These are phyloP conservation scores for Psylliodes chrysocephalus DNA, from an alignment of 2,888 invertebrate species.

Conservation along the genomic window DNA sequence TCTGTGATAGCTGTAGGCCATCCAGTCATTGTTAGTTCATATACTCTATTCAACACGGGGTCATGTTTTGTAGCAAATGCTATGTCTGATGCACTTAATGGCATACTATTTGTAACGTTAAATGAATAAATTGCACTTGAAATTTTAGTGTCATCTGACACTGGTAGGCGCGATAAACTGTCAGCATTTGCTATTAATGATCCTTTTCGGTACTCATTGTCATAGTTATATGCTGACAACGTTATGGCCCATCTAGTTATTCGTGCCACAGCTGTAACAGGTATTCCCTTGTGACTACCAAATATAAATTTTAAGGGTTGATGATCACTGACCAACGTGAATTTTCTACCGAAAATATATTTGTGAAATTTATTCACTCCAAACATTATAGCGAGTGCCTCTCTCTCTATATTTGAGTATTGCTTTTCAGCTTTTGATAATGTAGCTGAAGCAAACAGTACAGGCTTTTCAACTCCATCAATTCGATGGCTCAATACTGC, in stretches of 20 bases:
- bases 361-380: conserved; percentile 30
- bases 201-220: neutral
- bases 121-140: neutral
- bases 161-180: neutral
- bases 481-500: conserved; percentile 46
- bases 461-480: conserved; percentile 16
- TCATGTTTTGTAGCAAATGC: neutral
- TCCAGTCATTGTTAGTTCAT: conserved; percentile 31
- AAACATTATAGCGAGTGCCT: conserved; percentile 27
- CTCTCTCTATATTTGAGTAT: conserved; percentile 30
- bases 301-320: conserved; percentile 43
- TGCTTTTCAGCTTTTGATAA: conserved; percentile 22
- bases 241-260: neutral
- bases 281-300: conserved; percentile 41
- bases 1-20: conserved; percentile 33
- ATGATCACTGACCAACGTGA: conserved; percentile 35
- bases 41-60: neutral
- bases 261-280: conserved; percentile 33
- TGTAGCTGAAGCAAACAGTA: conserved; percentile 27
- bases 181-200: neutral
- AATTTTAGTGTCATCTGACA: neutral
- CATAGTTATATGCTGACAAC: neutral
- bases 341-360: conserved; percentile 22
- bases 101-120: neutral
- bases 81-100: neutral